These are phyloP conservation scores for Clarias gariepinus DNA, from an alignment of 2,113 vertebrate genomes.

Conservation along the genomic window DNA sequence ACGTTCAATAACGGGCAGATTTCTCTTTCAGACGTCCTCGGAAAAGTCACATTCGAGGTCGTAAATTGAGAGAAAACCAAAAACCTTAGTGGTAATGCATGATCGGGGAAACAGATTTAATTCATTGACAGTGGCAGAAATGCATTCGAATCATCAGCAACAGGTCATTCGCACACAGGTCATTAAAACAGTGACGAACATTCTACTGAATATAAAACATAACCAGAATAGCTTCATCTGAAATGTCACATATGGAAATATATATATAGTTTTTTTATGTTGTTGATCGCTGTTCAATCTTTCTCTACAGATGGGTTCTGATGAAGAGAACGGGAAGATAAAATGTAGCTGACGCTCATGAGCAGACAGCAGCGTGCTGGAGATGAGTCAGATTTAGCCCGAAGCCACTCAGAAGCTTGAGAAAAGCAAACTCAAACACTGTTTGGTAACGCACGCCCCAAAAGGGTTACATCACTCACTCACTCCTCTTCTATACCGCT, in stretches of 20 bases:
- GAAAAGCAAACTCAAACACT: constrained; percentile 43
- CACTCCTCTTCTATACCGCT: too few relatives aligned
- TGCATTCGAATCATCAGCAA: constrained; percentile 6
- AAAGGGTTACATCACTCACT: background rate
- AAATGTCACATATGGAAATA: constrained; percentile 4
- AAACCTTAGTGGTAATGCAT: background rate
- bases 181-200: constrained; percentile 31
- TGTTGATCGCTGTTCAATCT: constrained; percentile 25
- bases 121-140: background rate
- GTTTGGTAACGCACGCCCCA: background rate
- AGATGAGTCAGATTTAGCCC: constrained; percentile 6
- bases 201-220: too few relatives aligned
- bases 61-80: background rate
- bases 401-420: background rate
- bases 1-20: constrained; percentile 22
- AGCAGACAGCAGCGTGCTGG: background rate
- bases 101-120: background rate
- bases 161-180: constrained; percentile 39
- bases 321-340: constrained; percentile 10
- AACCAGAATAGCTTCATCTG: too few relatives aligned
- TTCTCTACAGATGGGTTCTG: constrained; percentile 27
- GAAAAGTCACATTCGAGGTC: background rate
- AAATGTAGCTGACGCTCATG: constrained; percentile 9
- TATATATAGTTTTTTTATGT: background rate
- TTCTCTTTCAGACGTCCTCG: background rate